Conservation (phyloP, 1,140 invertebrate species). For the Polypedilum pembai region DNA sequence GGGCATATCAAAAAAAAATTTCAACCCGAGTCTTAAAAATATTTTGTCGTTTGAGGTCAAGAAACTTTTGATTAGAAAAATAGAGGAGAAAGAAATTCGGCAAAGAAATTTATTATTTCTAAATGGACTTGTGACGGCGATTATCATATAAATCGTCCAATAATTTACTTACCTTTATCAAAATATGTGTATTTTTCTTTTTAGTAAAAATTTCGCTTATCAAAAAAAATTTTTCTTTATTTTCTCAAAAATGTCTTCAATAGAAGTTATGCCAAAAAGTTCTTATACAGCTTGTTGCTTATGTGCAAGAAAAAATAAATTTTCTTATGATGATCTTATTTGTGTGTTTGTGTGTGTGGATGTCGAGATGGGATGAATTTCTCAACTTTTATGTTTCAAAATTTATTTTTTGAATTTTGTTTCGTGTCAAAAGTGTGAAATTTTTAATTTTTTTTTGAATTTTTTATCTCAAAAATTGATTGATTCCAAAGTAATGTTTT, state of each 20-base stretch:
- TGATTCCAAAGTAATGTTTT: slow-evolving; percentile 26
- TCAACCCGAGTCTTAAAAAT: no score
- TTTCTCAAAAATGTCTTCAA: not conserved
- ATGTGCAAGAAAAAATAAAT: no score
- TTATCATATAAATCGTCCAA: no score
- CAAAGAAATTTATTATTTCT: not conserved
- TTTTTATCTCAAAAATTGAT: slow-evolving; percentile 26
- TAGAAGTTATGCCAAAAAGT: no score
- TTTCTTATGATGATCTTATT: no score
- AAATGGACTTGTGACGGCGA: not conserved
- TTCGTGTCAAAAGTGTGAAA: not conserved
- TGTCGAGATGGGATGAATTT: not conserved
- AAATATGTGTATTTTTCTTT: not conserved
- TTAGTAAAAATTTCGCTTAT: slow-evolving; percentile 13
- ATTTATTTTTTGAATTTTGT: slow-evolving; percentile 4
- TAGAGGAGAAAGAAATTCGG: no score
- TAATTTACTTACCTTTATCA: not conserved
- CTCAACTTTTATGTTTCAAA: not conserved
- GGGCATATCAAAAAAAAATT: no score
- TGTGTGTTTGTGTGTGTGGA: not conserved
- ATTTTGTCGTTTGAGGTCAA: no score
- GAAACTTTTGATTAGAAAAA: no score
- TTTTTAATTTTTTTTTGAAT: not conserved
- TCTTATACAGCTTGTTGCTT: no score
- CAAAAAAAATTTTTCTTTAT: not conserved